These are phyloP conservation scores for Agrotis ipsilon DNA, from an alignment of 2,888 invertebrate species.

Conservation along the genomic window DNA sequence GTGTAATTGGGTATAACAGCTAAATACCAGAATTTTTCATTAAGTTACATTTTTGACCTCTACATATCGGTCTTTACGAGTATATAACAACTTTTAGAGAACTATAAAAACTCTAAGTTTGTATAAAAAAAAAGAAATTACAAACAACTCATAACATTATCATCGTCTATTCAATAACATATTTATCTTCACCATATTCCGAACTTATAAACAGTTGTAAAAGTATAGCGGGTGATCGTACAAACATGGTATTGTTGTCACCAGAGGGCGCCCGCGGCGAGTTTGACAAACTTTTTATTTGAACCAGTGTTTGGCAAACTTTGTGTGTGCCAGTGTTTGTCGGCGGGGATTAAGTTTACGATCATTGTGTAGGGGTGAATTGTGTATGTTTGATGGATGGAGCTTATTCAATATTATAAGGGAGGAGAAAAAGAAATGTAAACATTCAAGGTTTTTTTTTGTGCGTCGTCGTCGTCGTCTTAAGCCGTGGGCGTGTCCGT, in stretches of 20 bases:
- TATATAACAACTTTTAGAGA: too few species aligned
- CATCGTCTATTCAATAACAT: constrained; percentile 36
- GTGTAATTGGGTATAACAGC: too few species aligned
- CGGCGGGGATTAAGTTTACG: constrained; percentile 39
- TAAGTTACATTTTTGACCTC: too few species aligned
- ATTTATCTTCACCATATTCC: constrained; percentile 50
- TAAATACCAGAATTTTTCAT: too few species aligned
- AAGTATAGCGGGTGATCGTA: constrained; percentile 33
- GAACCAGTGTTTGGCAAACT: constrained; percentile 50
- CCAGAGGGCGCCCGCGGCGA: constrained; percentile 52
- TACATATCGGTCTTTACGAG: too few species aligned
- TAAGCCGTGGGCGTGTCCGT: too few species aligned
- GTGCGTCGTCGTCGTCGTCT: too few species aligned
- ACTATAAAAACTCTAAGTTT: too few species aligned
- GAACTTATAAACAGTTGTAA: constrained; percentile 42
- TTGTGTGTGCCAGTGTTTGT: constrained; percentile 50
- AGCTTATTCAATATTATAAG: background rate
- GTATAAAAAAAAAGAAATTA: too few species aligned
- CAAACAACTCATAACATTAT: constrained; percentile 14
- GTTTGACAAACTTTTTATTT: constrained; percentile 60
- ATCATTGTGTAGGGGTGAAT: constrained; percentile 37
- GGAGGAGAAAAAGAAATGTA: background rate
- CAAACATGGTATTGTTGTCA: constrained; percentile 49
- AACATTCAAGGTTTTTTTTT: too few species aligned
- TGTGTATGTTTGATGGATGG: constrained; percentile 3